Evolutionary conservation across 2,888 invertebrate genomes (phyloP).

Genomic region (Drosophila kuntzei): DNA sequence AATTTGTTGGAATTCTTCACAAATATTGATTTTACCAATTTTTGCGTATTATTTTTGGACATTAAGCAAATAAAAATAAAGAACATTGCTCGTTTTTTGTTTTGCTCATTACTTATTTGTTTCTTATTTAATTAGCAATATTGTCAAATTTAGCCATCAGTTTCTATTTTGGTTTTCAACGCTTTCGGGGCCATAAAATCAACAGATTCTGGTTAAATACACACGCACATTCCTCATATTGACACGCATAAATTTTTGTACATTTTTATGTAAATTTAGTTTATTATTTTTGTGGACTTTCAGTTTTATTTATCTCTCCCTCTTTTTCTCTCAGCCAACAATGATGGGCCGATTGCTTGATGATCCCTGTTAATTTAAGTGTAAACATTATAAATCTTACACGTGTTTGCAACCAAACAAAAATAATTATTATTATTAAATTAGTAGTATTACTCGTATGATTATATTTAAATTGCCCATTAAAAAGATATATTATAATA

Average conservation of each 20-base stretch:
- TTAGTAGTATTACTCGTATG: background rate
- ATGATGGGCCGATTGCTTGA: background rate
- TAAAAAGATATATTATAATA: no score
- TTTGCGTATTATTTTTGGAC: constrained; percentile 32
- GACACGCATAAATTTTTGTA: constrained; percentile 39
- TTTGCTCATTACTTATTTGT: constrained; percentile 19
- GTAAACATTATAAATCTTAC: constrained; percentile 40
- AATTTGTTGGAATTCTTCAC: constrained; percentile 7
- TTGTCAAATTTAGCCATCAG: constrained; percentile 45
- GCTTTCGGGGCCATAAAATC: constrained; percentile 24
- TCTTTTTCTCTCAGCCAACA: constrained; percentile 4
- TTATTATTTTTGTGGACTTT: constrained; percentile 29
- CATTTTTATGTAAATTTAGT: constrained; percentile 42
- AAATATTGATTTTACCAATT: constrained; percentile 29
- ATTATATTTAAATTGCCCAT: constrained; percentile 3
- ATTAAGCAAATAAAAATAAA: constrained; percentile 3
- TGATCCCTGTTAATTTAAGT: constrained; percentile 40
- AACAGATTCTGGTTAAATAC: constrained; percentile 23
- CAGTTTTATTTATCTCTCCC: constrained; percentile 6
- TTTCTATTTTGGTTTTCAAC: constrained; percentile 35
- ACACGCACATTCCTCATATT: constrained; percentile 46
- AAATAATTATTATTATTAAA: constrained; percentile 18
- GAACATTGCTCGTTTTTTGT: background rate
- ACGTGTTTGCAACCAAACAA: constrained; percentile 34
- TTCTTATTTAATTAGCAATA: constrained; percentile 44